phyloP scores from a whole-genome alignment of 2,888 invertebrate species.

The Kuschelorhynchus macadamiae region DNA sequence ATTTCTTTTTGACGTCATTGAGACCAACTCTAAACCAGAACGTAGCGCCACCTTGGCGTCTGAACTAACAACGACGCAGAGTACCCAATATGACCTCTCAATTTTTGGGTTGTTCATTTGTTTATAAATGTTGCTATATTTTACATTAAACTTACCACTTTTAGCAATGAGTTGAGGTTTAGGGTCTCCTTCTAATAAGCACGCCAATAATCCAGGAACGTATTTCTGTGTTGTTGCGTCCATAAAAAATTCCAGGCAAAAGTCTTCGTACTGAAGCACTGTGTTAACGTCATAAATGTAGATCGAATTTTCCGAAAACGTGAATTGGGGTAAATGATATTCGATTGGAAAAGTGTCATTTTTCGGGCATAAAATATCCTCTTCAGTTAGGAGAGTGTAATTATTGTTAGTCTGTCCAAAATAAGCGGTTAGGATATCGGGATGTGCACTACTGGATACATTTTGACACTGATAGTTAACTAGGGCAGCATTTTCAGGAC shows the following conservation, averaged over 20 bases:
- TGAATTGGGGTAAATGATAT: background rate
- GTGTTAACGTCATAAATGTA: background rate
- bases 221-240: background rate
- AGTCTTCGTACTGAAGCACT: constrained; percentile 6
- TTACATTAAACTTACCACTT: too few relatives aligned
- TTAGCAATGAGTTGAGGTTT: background rate
- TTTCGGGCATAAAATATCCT: too few relatives aligned
- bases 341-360: background rate
- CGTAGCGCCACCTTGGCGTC: too few relatives aligned
- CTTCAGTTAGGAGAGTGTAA: too few relatives aligned
- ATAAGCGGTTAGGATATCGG: background rate
- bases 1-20: too few relatives aligned
- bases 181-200: background rate
- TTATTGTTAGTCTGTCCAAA: background rate
- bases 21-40: too few relatives aligned
- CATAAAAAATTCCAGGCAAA: constrained; percentile 29
- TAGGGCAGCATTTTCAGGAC: background rate
- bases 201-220: background rate
- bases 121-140: too few relatives aligned
- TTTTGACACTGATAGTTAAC: background rate
- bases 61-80: too few relatives aligned
- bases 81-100: too few relatives aligned
- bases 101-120: too few relatives aligned
- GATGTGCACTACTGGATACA: background rate
- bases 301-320: background rate